Percentiles rank a stretch among this genome's conserved stretches.
Evolutionary conservation across 2,113 vertebrate genomes (phyloP).

Genomic region (Bos indicus): DNA sequence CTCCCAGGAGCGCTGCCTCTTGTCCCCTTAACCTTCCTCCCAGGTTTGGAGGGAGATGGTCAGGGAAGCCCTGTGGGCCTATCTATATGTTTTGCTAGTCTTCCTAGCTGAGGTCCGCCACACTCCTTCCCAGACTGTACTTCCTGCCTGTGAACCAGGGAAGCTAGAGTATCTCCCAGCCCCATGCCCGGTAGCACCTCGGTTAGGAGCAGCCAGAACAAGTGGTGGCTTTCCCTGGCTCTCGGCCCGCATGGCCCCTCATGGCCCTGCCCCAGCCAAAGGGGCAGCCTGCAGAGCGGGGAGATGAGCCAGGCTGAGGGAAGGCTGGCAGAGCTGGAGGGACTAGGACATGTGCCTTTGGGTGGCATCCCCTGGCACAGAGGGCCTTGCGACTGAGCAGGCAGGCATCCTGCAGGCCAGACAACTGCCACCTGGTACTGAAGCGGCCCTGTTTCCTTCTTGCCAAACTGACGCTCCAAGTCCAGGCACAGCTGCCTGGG

Average conservation of each 20-base stretch:
- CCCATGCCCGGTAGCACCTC: accelerated
- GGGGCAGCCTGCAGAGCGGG: background rate
- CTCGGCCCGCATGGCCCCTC: background rate
- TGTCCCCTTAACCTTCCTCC: background rate
- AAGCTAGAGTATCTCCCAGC: background rate
- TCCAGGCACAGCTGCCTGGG: background rate
- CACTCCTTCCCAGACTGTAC: background rate
- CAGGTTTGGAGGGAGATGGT: background rate
- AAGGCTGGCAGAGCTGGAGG: background rate
- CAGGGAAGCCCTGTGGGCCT: background rate
- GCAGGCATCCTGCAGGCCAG: background rate
- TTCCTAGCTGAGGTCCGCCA: background rate
- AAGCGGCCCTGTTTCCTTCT: background rate
- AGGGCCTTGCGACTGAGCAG: background rate
- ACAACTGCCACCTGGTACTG: background rate
- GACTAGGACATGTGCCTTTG: background rate
- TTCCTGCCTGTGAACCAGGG: background rate
- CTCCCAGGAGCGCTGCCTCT: background rate
- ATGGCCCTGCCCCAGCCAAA: background rate
- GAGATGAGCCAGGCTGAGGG: background rate
- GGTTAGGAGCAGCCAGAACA: background rate
- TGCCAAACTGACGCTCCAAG: background rate
- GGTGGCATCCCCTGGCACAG: background rate
- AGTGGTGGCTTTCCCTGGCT: background rate
- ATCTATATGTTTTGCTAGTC: background rate